phyloP scores from a whole-genome alignment of 1,140 invertebrate genomes.

The Ceratoteleas bidentatus region DNA sequence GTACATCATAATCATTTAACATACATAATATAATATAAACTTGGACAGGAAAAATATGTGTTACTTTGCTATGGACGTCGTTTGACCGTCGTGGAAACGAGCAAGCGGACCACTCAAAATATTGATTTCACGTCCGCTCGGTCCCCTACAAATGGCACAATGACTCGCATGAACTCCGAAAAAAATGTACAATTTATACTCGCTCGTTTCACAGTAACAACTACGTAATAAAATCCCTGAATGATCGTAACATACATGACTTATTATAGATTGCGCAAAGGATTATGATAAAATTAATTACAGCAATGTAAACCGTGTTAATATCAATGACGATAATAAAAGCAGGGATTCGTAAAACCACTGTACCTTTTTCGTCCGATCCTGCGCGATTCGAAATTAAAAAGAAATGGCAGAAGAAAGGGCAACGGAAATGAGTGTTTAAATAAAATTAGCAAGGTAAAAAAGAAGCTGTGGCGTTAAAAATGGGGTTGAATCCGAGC shows the following conservation, averaged over 20 bases:
- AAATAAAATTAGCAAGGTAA: no score
- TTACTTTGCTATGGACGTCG: slow-evolving; percentile 28
- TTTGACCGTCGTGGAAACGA: slow-evolving; percentile 24
- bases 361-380: neutral
- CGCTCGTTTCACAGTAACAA: slow-evolving; percentile 45
- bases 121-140: no score
- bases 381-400: no score
- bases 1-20: slow-evolving; percentile 47
- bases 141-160: slow-evolving; percentile 39
- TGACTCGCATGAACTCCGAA: slow-evolving; percentile 44
- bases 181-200: slow-evolving; percentile 64
- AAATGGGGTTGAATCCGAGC: no score
- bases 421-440: no score
- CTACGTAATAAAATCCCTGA: slow-evolving; percentile 64
- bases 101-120: slow-evolving; percentile 25
- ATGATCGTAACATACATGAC: slow-evolving; percentile 53
- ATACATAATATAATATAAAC: slow-evolving; percentile 57
- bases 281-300: slow-evolving; percentile 48
- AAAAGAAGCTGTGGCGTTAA: no score
- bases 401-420: no score
- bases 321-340: slow-evolving; percentile 28
- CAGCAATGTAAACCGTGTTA: slow-evolving; percentile 20
- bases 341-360: slow-evolving; percentile 57
- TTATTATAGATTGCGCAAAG: slow-evolving; percentile 26
- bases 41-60: slow-evolving; percentile 49